Evolutionary conservation across 2,113 vertebrate species (phyloP).

Genomic region (Rhynchopsitta pachyrhyncha): DNA sequence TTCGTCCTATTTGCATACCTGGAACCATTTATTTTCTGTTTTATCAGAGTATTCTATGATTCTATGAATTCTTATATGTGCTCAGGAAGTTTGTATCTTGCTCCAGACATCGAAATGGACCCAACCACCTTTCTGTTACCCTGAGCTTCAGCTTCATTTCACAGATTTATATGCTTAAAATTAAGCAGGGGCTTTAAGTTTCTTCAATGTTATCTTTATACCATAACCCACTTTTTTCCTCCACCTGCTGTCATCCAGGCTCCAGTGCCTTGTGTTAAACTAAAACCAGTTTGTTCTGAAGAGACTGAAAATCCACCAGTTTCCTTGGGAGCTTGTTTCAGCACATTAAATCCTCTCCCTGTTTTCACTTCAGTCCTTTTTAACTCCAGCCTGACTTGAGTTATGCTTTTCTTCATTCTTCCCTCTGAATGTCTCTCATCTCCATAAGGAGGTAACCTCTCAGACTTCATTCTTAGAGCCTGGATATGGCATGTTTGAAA

Average conservation of each 20-base stretch:
- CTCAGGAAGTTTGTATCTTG: neutral
- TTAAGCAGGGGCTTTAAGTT: neutral
- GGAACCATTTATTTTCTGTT: neutral
- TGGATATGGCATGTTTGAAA: neutral
- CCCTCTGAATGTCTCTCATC: accelerated
- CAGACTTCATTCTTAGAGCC: neutral
- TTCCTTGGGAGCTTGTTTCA: neutral
- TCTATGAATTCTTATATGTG: neutral
- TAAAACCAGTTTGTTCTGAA: neutral
- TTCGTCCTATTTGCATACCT: neutral
- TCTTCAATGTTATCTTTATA: neutral
- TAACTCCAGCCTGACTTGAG: neutral
- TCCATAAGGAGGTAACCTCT: neutral
- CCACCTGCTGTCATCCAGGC: accelerated
- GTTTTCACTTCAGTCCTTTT: neutral
- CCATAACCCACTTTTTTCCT: neutral
- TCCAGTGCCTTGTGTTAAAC: neutral
- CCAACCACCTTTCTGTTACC: neutral
- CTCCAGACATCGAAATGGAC: neutral
- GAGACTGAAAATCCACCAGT: neutral
- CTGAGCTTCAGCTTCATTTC: neutral
- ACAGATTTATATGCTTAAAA: neutral
- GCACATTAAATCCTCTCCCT: neutral
- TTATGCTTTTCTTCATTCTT: neutral
- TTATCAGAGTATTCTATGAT: neutral